Conservation (phyloP, 2,113 vertebrate species). For the Cranoglanis bouderius region DNA sequence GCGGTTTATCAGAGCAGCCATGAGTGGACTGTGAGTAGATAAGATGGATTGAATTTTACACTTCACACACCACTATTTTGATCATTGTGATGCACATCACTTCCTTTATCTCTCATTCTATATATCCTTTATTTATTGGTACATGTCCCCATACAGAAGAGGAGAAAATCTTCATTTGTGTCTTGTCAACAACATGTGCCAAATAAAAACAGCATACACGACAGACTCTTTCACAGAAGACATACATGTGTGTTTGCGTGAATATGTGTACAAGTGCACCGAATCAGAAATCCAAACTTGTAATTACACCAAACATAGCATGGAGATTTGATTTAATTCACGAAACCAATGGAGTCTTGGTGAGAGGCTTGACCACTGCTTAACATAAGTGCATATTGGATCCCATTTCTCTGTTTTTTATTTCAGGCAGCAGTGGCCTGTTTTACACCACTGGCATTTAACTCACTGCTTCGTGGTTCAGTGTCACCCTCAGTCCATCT, state of each 20-base stretch:
- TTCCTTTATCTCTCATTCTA: slow-evolving; percentile 7
- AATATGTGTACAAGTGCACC: slow-evolving; percentile 13
- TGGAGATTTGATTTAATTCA: neutral
- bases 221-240: slow-evolving; percentile 51
- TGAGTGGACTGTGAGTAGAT: neutral
- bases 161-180: neutral
- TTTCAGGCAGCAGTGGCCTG: slow-evolving; percentile 3
- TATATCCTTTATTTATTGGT: neutral
- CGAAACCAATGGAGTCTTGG: neutral
- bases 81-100: neutral
- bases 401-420: neutral
- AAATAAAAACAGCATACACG: slow-evolving; percentile 47
- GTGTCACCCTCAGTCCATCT: neutral
- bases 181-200: slow-evolving; percentile 23
- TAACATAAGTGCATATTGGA: slow-evolving; percentile 1
- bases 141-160: neutral
- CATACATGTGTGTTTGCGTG: neutral
- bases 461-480: slow-evolving; percentile 4
- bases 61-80: neutral
- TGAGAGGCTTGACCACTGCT: neutral
- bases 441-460: neutral
- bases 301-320: slow-evolving; percentile 20
- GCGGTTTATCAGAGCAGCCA: neutral
- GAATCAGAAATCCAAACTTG: neutral
- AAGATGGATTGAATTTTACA: neutral